A percentile compares a stretch with the other conserved stretches of the same genome.
phyloP scores from a whole-genome alignment of 35 echinoderm and acorn worm species.

The Apostichopus japonicus region DNA sequence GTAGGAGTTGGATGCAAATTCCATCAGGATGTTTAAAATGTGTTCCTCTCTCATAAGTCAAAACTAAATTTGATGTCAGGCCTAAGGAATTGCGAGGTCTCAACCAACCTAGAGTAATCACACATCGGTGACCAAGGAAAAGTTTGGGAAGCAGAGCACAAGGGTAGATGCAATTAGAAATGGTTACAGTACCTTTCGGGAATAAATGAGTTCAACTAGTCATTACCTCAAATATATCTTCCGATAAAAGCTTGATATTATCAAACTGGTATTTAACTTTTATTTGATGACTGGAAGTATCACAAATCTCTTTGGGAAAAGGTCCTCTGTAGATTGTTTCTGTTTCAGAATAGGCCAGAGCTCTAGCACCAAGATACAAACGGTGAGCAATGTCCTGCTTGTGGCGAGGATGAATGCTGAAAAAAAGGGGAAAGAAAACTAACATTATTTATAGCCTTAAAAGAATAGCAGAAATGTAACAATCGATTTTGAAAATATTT shows the following conservation, averaged over 20 bases:
- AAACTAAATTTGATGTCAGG: no score
- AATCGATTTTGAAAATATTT: background rate
- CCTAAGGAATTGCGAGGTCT: no score
- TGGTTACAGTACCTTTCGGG: no score
- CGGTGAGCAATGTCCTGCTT: conserved; percentile 79
- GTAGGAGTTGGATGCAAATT: no score
- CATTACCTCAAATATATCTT: conserved; percentile 48
- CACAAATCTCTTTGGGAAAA: conserved; percentile 51
- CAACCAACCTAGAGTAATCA: no score
- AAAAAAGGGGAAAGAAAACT: background rate
- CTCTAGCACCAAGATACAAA: conserved; percentile 51
- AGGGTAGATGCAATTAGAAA: no score
- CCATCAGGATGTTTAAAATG: no score
- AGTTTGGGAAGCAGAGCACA: no score
- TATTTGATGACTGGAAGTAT: background rate
- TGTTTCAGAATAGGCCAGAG: conserved; percentile 60
- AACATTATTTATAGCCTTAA: no score
- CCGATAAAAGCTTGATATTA: conserved; percentile 4
- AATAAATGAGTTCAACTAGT: background rate
- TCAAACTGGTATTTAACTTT: conserved; percentile 23
- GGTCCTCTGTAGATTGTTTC: conserved; percentile 52
- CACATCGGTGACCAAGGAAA: no score
- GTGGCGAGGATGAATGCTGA: conserved; percentile 70
- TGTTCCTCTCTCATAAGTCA: no score
- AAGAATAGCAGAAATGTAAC: no score